phyloP scores from a whole-genome alignment of 2,113 vertebrate species.

The Halichoeres trimaculatus region DNA sequence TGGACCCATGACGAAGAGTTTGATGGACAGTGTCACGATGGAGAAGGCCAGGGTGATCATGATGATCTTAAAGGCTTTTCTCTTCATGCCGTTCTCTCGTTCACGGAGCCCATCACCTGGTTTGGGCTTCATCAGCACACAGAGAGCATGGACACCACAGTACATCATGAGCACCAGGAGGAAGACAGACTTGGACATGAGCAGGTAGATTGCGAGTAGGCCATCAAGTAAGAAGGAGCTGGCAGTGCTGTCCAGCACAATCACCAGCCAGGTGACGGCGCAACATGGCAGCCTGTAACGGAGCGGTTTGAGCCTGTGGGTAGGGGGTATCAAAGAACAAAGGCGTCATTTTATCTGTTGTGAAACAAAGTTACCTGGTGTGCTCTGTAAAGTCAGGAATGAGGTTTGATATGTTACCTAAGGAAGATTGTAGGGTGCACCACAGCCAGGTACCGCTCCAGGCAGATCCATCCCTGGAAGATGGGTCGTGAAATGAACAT shows the following conservation, averaged over 20 bases:
- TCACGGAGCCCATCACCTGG: background rate
- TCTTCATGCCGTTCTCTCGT: background rate
- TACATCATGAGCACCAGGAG: background rate
- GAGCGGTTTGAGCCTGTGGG: slow-evolving; percentile 3
- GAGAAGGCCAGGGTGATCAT: background rate
- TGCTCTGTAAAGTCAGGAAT: too few relatives aligned
- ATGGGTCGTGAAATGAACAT: background rate
- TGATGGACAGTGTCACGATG: background rate
- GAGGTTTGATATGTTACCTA: background rate
- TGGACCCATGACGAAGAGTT: background rate
- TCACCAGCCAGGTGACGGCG: background rate
- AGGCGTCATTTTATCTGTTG: too few relatives aligned
- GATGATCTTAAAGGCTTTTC: slow-evolving; percentile 16
- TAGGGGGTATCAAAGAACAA: background rate
- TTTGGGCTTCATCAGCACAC: background rate
- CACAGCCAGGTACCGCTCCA: slow-evolving; percentile 34
- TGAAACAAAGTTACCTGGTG: too few relatives aligned
- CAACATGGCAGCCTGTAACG: background rate
- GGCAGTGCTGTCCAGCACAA: background rate
- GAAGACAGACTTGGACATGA: background rate
- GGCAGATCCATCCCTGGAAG: slow-evolving; percentile 24
- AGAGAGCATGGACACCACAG: background rate
- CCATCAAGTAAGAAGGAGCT: background rate
- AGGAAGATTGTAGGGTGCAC: slow-evolving; percentile 10
- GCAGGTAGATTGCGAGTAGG: background rate